Evolutionary conservation across 2,113 vertebrate species (phyloP).

Genomic region (Electrona antarctica): DNA sequence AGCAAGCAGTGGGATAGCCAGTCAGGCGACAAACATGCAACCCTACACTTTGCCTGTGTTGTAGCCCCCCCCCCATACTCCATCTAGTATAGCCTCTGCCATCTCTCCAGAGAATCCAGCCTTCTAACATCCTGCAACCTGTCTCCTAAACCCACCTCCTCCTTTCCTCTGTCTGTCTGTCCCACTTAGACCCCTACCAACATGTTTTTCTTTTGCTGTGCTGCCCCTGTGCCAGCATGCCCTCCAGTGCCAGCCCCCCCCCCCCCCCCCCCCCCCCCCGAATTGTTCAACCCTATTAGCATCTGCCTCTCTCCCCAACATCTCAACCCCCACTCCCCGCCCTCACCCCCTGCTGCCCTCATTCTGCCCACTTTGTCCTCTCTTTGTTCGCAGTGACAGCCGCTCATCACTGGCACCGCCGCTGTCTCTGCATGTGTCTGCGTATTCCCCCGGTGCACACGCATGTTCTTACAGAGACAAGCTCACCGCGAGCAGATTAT

Average conservation of each 20-base stretch:
- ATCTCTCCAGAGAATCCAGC: neutral
- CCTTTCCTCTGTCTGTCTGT: neutral
- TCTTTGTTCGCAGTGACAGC: constrained; percentile 15
- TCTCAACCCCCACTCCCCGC: neutral
- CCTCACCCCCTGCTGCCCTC: no score
- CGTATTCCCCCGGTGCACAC: constrained; percentile 16
- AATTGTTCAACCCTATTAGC: constrained; percentile 8
- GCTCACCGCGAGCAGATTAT: constrained; percentile 18
- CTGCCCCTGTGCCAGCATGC: neutral
- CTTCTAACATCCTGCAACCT: neutral
- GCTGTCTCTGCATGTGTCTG: neutral
- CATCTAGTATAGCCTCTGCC: constrained; percentile 9
- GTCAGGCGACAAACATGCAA: constrained; percentile 53
- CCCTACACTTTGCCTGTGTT: constrained; percentile 15
- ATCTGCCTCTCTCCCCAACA: neutral
- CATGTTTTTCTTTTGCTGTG: neutral
- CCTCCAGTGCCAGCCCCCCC: neutral
- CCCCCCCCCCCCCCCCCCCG: neutral
- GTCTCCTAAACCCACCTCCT: neutral
- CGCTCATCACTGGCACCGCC: constrained; percentile 14
- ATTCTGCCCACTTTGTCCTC: constrained; percentile 19
- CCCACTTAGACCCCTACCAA: neutral
- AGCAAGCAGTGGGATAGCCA: constrained; percentile 27
- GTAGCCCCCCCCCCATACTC: neutral
- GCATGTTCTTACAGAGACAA: constrained; percentile 13